Base-by-base conservation (phyloP, 2,113 vertebrate species). In the Serilophus lunatus region DNA sequence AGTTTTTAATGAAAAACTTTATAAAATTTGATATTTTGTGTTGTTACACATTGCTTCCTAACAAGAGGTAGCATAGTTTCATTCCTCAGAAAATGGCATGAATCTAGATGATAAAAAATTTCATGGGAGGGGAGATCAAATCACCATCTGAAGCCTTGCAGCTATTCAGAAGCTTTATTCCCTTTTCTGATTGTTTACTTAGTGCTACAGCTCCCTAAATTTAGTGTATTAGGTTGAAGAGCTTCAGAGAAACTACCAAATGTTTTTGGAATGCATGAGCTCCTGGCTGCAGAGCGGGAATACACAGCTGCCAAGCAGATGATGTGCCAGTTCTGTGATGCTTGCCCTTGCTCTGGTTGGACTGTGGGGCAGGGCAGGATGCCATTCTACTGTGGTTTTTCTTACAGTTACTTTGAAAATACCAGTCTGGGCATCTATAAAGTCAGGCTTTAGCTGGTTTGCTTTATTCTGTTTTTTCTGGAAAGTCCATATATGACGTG, bases 401-500 rank as follows among this genome's bases (percentile, higher is more conserved):
- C 31, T 66, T 66, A 12, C 3, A 49, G 16, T 80, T 69, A 22
- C 40, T 28, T 42, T n/a, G 40, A 68, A 87, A 82, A 53, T 53
- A 26, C 42, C 40, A 18, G 29, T 23, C 33, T 60, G 65, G 18
- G 25, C n/a, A 51, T 56, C 77, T 69, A 69, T 76, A n/a, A 1
- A 83, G 57, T 45, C 86, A 93, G 28, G 8, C 63, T 76, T 90
- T n/a, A 81, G 75, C 82, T 93, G 75, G 49, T 71, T 88, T 63
- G 75, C 13, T 91, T 93, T 86, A 51, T 93, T 92, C 86, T 77
- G 77, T 66, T 75, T 91, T 92, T 93, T 57, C 25, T 78, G 36
- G 18, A 19, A 88, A 69, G 23, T 88, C 11, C 18, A 93, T 77
- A 19, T n/a, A 23, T 17, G 56, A 60, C 40, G 26, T 18, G 13